Base-by-base conservation (phyloP, 2,888 invertebrate genomes). In the Drosophila eohydei region DNA sequence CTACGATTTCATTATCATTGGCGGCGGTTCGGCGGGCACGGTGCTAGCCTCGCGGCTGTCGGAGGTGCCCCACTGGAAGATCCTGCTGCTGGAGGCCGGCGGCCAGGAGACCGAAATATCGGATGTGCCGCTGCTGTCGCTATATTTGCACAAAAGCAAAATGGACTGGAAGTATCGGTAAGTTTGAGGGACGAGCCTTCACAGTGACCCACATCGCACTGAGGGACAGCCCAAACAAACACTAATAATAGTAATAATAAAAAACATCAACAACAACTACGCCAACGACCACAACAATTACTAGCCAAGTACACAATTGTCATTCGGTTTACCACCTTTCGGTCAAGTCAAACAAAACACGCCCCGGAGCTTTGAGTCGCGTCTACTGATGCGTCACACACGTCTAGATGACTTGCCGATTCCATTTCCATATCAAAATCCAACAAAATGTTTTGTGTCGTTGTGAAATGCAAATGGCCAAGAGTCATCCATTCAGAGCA, bases 91-190 rank as follows among this genome's bases (percentile, higher is more conserved):
- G 50, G 97, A 97, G 92, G 97, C 97, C 0, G 97, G 97, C 11
- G 97, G 97, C 0, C 96, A 97, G 79, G 97, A 97, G 91, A 97
- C 96, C 0, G 97, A 97, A 90, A 96, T 97, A 54, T 96, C 97
- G 0, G 97, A 97, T 91, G 97, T 97, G 4, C 97, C 97, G 0
- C 94, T 97, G 55, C 93, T 97, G n/a, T 97, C 97, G 46, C 92
- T 97, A 51, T 98, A 97, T 92, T 94, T 98, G 88, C 98, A 98
- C 92, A 97, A 97, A 88, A 97, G 97, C 91, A 96, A 96, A 94
- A 92, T 97, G 87, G 98, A 98, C 92, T 98, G 98, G 98, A 97
- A 97, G 88, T 98, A 97, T 93, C 94, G 96, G 95, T 96, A 91
- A 94, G 94, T 32, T 14, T 40, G 21, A n/a, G 36, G 51, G 40